phyloP scores from a whole-genome alignment of 2,888 invertebrate species.

The Lamellibrachia columna region DNA sequence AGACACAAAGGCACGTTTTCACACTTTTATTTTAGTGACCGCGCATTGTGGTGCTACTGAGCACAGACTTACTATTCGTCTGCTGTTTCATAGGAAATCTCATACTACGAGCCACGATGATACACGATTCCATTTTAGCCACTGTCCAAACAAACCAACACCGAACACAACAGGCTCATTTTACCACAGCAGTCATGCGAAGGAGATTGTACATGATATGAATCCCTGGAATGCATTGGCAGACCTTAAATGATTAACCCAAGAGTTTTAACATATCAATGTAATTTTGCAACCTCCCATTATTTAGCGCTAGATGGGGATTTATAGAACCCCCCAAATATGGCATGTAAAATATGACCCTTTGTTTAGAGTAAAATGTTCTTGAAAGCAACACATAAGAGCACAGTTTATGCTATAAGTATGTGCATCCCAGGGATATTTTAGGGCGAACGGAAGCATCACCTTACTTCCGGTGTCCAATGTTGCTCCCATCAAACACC shows the following conservation, averaged over 20 bases:
- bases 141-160: background rate
- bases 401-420: background rate
- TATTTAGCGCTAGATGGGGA: background rate
- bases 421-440: background rate
- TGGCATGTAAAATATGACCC: background rate
- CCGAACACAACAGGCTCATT: background rate
- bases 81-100: conserved; percentile 16
- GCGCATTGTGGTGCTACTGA: background rate
- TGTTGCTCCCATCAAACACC: background rate
- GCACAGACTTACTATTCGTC: background rate
- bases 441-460: background rate
- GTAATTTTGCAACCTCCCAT: background rate
- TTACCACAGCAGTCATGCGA: background rate
- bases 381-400: background rate
- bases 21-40: conserved; percentile 5
- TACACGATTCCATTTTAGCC: background rate
- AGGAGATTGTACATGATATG: background rate
- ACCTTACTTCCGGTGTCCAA: background rate
- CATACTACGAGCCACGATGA: conserved; percentile 3
- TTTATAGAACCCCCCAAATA: background rate
- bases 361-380: background rate
- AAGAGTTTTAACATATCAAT: background rate
- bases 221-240: background rate
- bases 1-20: background rate
- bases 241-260: background rate